Base-by-base conservation (phyloP, 2,888 invertebrate genomes). In the Zootermopsis nevadensis region DNA sequence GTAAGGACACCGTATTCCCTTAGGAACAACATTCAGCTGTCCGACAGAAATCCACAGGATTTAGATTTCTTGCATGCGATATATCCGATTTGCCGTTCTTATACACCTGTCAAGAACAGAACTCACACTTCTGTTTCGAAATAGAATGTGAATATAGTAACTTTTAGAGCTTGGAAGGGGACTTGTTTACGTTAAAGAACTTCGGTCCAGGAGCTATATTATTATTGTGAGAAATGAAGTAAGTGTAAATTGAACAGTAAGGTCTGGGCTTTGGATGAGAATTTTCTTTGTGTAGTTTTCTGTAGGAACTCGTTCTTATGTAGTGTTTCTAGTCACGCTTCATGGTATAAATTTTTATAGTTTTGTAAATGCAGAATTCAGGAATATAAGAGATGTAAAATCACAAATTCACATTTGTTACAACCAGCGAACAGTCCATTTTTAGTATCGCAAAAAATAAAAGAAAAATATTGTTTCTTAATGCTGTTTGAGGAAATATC, bases 71-170 rank as follows among this genome's bases (percentile, higher is more conserved):
- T 27, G 60, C 27, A 8, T 60, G 60, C 19, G 48, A 27, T 60
- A 27, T 60, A 60, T 27, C 60, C 7, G 48, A 48, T 19, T 48
- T 66, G 7, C 15, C 30, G 1, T n/a, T 69, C 69, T 69, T 69
- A 69, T 31, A 22, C 7, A 33, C 69, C 33, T 69, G 69, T 69
- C 69, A 69, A 33, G 69, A 30, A 22, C 69, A 69, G 69, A 31
- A 33, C 33, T 19, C 33, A 22, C 33, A 33, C 12, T 10, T 30
- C 27, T 66, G 15, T 66, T 66, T 66, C 66, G 27, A 27, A 66
- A 66, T 66, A 8, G 30, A 1, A 67, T 1, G 30, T 7, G 67
- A 19, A 67, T 31, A 31, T 67, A 69, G 27, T 66, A 66, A 66
- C 27, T 66, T 66, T 1, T 27, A n/a, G 69, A 69, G 15, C 31